phyloP scores from a whole-genome alignment of 2,888 invertebrate species.

The Drosophila infuscata region DNA sequence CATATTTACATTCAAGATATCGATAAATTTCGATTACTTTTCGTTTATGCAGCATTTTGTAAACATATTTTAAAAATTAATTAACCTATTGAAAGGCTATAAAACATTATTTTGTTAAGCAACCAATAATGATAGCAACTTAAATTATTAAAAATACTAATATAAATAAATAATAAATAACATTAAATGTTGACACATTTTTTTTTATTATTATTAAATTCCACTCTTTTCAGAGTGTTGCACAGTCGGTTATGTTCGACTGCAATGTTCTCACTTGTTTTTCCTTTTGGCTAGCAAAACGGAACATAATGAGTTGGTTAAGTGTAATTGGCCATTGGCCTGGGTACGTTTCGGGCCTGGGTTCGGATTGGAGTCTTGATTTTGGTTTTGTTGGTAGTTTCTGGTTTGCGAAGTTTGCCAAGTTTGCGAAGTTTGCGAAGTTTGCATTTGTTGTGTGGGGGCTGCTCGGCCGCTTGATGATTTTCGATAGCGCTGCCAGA shows the following conservation, averaged over 20 bases:
- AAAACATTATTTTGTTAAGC: too few relatives aligned
- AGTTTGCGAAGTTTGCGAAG: background rate
- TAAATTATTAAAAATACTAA: too few relatives aligned
- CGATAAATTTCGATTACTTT: too few relatives aligned
- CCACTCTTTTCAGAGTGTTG: background rate
- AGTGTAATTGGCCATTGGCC: constrained; percentile 69
- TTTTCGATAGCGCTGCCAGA: constrained; percentile 48
- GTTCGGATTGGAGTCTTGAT: constrained; percentile 1
- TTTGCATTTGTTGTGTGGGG: constrained; percentile 27
- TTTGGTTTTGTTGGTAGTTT: background rate
- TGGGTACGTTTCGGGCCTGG: constrained; percentile 36
- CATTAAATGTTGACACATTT: background rate
- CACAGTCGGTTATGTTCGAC: background rate
- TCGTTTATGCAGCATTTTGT: too few relatives aligned
- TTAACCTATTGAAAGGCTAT: too few relatives aligned
- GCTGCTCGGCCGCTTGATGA: constrained; percentile 41
- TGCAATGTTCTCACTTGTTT: background rate
- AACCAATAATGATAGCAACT: too few relatives aligned
- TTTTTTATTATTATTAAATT: background rate
- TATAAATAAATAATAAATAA: too few relatives aligned
- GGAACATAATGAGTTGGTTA: constrained; percentile 78
- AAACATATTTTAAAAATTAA: too few relatives aligned
- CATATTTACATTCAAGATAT: background rate
- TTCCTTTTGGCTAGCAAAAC: constrained; percentile 40
- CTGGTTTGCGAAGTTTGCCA: background rate